A percentile compares a stretch with the other conserved stretches of the same genome.
Evolutionary conservation across 2,113 vertebrate species (phyloP).

Genomic region (Stigmatopora nigra): DNA sequence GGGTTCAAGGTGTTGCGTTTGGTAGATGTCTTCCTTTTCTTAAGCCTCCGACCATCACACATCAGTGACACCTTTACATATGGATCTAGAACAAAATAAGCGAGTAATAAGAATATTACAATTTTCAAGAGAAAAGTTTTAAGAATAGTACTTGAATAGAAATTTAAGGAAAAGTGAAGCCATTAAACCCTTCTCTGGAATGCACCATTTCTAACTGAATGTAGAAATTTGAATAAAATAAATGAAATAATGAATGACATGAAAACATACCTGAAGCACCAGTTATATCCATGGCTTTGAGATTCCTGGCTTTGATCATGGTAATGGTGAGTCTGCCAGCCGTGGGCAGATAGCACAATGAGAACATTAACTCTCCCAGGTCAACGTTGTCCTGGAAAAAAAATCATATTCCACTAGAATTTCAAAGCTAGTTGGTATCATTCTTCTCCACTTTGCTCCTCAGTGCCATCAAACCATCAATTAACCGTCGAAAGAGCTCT

Average conservation of each 20-base stretch:
- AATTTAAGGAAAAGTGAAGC: neutral
- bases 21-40: conserved; percentile 97
- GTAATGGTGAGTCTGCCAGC: conserved; percentile 96
- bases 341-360: conserved; percentile 95
- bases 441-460: neutral
- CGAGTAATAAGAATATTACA: neutral
- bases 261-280: conserved; percentile 79
- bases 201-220: neutral
- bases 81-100: conserved; percentile 75
- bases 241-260: neutral
- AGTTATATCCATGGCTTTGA: conserved; percentile 99
- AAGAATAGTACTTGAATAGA: neutral
- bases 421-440: neutral
- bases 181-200: neutral
- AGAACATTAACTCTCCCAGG: conserved; percentile 98
- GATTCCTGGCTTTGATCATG: conserved; percentile 96
- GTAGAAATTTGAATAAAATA: neutral
- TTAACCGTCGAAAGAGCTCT: no score
- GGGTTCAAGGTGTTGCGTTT: conserved; percentile 97
- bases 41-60: conserved; percentile 91
- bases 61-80: conserved; percentile 97
- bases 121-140: neutral
- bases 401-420: neutral
- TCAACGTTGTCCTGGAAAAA: conserved; percentile 88
- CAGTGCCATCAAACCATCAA: no score